Base-by-base conservation (phyloP, 2,797 vertebrate species). In the Crenuchus spilurus region DNA sequence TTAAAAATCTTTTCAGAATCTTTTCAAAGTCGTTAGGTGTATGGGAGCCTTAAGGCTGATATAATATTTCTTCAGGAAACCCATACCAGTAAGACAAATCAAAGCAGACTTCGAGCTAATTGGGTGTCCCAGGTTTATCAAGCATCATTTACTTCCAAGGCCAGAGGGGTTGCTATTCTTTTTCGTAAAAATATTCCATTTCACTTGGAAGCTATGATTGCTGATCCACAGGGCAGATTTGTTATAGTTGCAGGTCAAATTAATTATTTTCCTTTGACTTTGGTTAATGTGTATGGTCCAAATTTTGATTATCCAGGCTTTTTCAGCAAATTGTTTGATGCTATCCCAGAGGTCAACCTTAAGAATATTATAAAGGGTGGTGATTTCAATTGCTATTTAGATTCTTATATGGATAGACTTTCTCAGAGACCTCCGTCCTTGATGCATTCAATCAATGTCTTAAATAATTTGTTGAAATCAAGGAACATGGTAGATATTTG, bases 1-100 rank as follows among this genome's bases (percentile, higher is more conserved):
- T n/a, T n/a, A n/a, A n/a, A n/a, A n/a, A n/a, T n/a, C n/a, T n/a
- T n/a, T n/a, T n/a, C n/a, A n/a, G n/a, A n/a, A n/a, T n/a, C n/a
- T n/a, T n/a, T n/a, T n/a, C n/a, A n/a, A n/a, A n/a, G n/a, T n/a
- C n/a, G n/a, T n/a, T n/a, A n/a, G n/a, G n/a, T n/a, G n/a, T n/a
- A n/a, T n/a, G n/a, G n/a, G n/a, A n/a, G n/a, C n/a, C n/a, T n/a
- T n/a, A 66, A 60, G 16, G 35, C 62, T 18, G 72, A 67, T 37
- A 75, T 75, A 31, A 37, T 75, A 2, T 79, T 75, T 24, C 46
- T 79, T 11, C 72, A 66, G 1, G 66, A 79, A 70, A 71, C 72
- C 2, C 76, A 64, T 22, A 51, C 67, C 55, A 24, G 6, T 14
- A 8, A 4, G 16, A 70, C 3, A 16, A 20, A 51, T n/a, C 63